Evolutionary conservation across 2,113 vertebrate species (phyloP), one percentile per base, ranked within the genome.

Genomic region (Telmatochromis brachygnathus): DNA sequence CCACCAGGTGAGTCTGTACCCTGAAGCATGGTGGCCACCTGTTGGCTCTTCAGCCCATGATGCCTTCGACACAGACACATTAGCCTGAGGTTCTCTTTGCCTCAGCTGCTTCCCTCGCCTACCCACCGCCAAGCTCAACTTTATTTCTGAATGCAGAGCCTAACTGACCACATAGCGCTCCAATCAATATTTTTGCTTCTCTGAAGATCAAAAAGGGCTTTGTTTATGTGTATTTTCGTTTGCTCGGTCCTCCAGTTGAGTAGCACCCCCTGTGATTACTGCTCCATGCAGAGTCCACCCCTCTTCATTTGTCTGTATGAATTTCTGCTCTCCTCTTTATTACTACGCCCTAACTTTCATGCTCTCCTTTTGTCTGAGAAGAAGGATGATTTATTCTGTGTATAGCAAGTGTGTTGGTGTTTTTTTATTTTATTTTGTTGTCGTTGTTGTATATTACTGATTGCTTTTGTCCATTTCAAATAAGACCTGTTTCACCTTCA

Each of bases 121-220:
- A 83, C 90, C 86, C 82, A 51, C 84, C 79, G 11, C 30, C 83
- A 7, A 5, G 37, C 82, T 51, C 81, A 49, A 85, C 56, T 91
- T 87, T 81, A 87, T 82, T 91, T 93, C 81, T 84, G 84, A 92
- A 92, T 90, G 88, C 94, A 90, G 54, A 84, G 86, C 42, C 83
- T 82, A 86, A 90, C 90, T 86, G 87, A 91, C 90, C 88, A 85
- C 88, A 89, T 92, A 54, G 77, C 65, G 89, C 58, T 87, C 86
- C 86, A 91, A 94, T 96, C 92, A 88, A 96, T 95, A 94, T 80
- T 95, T 93, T 79, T 92, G 58, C 86, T 89, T 79, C 82, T 93
- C 88, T 90, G 88, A 94, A 95, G 93, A 95, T 96, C 91, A 95
- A 94, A 95, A 93, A 86, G 83, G 85, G n/a, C 84, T 91, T 94